A percentile compares a stretch with the other conserved stretches of the same genome.
Evolutionary conservation across 2,113 vertebrate species (phyloP).

Genomic region (Seriola quinqueradiata): DNA sequence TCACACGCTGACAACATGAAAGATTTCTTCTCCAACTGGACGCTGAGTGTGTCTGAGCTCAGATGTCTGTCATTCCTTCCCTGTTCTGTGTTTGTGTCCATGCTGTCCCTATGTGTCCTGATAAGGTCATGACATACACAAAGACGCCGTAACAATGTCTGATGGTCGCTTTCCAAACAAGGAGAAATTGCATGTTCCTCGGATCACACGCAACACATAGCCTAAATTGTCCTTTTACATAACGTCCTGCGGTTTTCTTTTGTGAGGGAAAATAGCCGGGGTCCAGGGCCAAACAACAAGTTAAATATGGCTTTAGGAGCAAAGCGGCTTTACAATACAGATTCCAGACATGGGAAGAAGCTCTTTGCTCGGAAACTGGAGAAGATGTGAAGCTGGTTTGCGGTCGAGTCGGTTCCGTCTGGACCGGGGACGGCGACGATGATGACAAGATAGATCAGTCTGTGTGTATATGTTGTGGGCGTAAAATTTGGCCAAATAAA

Average conservation of each 20-base stretch:
- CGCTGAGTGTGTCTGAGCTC: slow-evolving; percentile 18
- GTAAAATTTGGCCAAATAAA: slow-evolving; percentile 34
- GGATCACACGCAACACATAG: slow-evolving; percentile 8
- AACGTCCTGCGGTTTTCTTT: slow-evolving; percentile 46
- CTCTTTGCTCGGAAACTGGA: slow-evolving; percentile 6
- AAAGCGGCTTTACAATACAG: slow-evolving; percentile 33
- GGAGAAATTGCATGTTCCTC: slow-evolving; percentile 48
- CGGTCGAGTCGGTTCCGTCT: not conserved
- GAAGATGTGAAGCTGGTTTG: slow-evolving; percentile 41
- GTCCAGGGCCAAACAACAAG: slow-evolving; percentile 30
- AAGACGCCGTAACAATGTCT: not conserved
- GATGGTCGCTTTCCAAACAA: slow-evolving; percentile 37
- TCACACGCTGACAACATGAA: slow-evolving; percentile 30
- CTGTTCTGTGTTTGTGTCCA: slow-evolving; percentile 26
- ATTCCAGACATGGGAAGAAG: slow-evolving; percentile 32
- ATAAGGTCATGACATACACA: slow-evolving; percentile 47
- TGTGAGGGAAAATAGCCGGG: slow-evolving; percentile 37
- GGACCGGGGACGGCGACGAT: not conserved
- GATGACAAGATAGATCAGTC: slow-evolving; percentile 24
- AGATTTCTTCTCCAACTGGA: not conserved
- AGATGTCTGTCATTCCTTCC: slow-evolving; percentile 52
- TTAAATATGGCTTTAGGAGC: slow-evolving; percentile 63
- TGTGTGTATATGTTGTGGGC: slow-evolving; percentile 1
- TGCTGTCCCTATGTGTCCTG: slow-evolving; percentile 43
- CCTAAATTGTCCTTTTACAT: slow-evolving; percentile 62